Evolutionary conservation across 2,113 vertebrate species (phyloP).

Genomic region (Gavia stellata): DNA sequence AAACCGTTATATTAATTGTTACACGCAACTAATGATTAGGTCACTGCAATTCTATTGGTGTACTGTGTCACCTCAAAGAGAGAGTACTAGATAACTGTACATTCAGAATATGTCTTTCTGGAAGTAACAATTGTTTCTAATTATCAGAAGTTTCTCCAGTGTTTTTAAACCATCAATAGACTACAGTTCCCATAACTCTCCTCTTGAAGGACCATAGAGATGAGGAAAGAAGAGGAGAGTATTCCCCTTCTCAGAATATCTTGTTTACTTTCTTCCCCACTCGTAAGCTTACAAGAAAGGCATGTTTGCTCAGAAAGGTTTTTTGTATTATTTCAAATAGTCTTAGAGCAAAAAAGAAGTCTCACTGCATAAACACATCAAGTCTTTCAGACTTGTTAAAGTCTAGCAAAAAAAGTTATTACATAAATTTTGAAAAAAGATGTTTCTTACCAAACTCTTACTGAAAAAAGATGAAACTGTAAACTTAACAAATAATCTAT

Average conservation of each 20-base stretch:
- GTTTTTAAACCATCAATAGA: neutral
- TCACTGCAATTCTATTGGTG: neutral
- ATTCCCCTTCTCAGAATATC: neutral
- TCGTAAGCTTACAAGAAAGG: neutral
- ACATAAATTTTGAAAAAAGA: neutral
- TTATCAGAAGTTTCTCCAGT: neutral
- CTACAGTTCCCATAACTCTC: neutral
- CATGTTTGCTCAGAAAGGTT: neutral
- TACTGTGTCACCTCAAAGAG: neutral
- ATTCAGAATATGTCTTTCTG: neutral
- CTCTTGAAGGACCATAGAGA: neutral
- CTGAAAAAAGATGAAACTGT: neutral
- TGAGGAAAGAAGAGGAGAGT: neutral
- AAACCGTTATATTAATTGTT: neutral
- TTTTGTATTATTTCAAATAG: neutral
- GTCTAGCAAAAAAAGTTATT: neutral
- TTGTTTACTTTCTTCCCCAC: neutral
- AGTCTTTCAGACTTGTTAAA: neutral
- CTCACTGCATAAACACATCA: neutral
- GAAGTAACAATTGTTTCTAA: neutral
- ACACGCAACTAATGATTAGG: neutral
- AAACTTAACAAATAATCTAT: slow-evolving; percentile 25
- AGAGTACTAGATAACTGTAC: neutral
- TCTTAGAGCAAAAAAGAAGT: neutral
- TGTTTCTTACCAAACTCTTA: neutral